Evolutionary conservation across 2,113 vertebrate genomes (phyloP).

Genomic region (Cathartes aura): DNA sequence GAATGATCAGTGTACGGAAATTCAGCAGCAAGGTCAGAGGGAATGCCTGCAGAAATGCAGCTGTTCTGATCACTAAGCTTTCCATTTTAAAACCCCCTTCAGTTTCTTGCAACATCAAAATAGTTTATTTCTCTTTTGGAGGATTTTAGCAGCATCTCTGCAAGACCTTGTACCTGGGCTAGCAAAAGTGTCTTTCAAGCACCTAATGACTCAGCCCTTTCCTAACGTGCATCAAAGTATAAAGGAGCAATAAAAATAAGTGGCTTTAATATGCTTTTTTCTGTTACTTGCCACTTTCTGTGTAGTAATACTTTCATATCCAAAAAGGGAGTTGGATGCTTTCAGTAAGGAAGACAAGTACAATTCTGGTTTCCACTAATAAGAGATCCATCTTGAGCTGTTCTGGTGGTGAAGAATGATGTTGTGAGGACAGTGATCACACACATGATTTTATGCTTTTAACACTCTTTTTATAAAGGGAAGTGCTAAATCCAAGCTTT

Average conservation of each 20-base stretch:
- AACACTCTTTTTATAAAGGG: background rate
- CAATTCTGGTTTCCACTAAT: background rate
- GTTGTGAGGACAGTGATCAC: background rate
- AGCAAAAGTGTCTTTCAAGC: background rate
- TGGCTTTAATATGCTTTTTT: background rate
- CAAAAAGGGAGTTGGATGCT: background rate
- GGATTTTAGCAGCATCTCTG: background rate
- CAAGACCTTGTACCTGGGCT: background rate
- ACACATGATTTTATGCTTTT: background rate
- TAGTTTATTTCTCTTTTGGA: background rate
- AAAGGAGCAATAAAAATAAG: background rate
- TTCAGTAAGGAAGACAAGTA: background rate
- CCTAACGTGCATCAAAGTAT: background rate
- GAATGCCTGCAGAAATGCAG: background rate
- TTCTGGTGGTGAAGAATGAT: background rate
- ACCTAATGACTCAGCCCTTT: background rate
- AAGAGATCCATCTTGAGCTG: background rate
- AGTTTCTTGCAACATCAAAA: background rate
- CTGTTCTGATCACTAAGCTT: background rate
- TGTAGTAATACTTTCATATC: background rate
- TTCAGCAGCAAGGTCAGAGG: background rate
- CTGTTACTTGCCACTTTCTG: background rate
- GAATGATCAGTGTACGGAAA: background rate
- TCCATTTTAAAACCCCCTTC: background rate
- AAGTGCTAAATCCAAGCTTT: background rate